These are phyloP conservation scores for Procapra przewalskii DNA, from an alignment of 2,113 vertebrate genomes.

Conservation along the genomic window DNA sequence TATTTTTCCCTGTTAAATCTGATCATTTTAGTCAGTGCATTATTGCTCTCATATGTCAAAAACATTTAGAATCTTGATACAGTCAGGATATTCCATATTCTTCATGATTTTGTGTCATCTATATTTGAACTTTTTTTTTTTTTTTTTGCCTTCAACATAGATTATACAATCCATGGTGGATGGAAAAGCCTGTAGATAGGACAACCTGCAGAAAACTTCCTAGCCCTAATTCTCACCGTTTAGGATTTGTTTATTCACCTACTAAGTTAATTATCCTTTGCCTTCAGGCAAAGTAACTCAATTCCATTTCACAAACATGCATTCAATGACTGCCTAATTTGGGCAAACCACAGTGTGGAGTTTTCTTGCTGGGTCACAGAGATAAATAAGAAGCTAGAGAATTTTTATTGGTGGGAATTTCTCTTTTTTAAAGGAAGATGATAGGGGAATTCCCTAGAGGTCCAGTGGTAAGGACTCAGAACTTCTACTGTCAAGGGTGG, in stretches of 20 bases:
- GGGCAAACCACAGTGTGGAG: not conserved
- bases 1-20: conserved; percentile 35
- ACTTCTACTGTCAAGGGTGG: not conserved
- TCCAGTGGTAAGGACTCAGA: not conserved
- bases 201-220: not conserved
- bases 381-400: not conserved
- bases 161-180: not conserved
- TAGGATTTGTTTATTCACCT: not conserved
- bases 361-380: not conserved
- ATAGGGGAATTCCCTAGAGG: not conserved
- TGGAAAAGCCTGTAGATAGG: not conserved
- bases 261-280: not conserved
- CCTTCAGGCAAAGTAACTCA: not conserved
- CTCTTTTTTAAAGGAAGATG: conserved; percentile 14
- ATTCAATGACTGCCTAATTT: not conserved
- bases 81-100: conserved; percentile 30
- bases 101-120: not conserved
- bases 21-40: conserved; percentile 42
- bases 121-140: not conserved
- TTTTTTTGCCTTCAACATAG: not conserved
- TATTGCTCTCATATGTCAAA: conserved; percentile 47
- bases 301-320: not conserved
- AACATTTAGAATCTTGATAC: conserved; percentile 37
- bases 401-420: not conserved
- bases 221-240: not conserved